These are phyloP conservation scores for Mimas tiliae DNA, from an alignment of 2,888 invertebrate genomes.

Conservation along the genomic window DNA sequence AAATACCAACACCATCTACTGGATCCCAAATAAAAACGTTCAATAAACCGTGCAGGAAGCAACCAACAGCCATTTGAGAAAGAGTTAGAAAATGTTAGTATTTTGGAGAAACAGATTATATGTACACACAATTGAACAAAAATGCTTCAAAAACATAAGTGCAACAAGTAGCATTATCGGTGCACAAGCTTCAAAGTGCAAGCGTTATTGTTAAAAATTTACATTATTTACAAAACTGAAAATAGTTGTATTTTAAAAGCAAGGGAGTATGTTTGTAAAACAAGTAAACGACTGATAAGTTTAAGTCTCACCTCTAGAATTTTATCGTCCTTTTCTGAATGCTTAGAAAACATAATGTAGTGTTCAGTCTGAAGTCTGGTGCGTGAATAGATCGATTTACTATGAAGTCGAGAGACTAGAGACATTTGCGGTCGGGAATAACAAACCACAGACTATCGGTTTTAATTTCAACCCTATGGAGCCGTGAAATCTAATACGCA, in stretches of 20 bases:
- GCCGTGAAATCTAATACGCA: slow-evolving; percentile 40
- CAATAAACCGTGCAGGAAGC: slow-evolving; percentile 65
- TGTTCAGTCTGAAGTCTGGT: slow-evolving; percentile 61
- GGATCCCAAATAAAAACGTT: slow-evolving; percentile 56
- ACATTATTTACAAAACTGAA: slow-evolving; percentile 25
- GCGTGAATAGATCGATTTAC: slow-evolving; percentile 73
- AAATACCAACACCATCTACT: slow-evolving; percentile 83
- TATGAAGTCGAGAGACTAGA: slow-evolving; percentile 40
- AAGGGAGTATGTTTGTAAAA: slow-evolving; percentile 30
- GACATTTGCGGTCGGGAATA: slow-evolving; percentile 48
- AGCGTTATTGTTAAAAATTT: slow-evolving; percentile 57
- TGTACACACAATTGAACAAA: slow-evolving; percentile 51
- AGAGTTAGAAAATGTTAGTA: slow-evolving; percentile 78
- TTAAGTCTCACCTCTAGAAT: slow-evolving; percentile 72
- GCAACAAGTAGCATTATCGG: slow-evolving; percentile 61
- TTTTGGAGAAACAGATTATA: slow-evolving; percentile 77
- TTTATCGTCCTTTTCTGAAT: slow-evolving; percentile 69
- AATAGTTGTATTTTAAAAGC: slow-evolving; percentile 13
- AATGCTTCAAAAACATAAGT: slow-evolving; percentile 56
- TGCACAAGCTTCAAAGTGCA: slow-evolving; percentile 72
- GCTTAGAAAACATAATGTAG: slow-evolving; percentile 80
- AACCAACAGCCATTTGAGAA: slow-evolving; percentile 47
- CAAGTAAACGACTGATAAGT: slow-evolving; percentile 28
- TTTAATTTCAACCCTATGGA: slow-evolving; percentile 25
- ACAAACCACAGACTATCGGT: slow-evolving; percentile 47